These are phyloP conservation scores for Planococcus citri DNA, from an alignment of 1,140 invertebrate species.

Conservation along the genomic window DNA sequence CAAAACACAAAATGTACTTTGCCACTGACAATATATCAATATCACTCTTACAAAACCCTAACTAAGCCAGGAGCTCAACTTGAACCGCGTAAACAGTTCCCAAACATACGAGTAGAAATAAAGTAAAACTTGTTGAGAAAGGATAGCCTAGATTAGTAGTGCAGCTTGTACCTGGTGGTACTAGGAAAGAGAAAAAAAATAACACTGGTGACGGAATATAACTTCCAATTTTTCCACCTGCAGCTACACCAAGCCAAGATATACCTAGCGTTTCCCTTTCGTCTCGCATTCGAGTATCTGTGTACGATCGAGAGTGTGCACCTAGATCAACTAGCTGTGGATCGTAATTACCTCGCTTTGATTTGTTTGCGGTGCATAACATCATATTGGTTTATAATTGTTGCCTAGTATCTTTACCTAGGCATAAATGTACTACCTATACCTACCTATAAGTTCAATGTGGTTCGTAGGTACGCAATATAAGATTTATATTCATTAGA, in stretches of 20 bases:
- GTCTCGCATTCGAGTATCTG: too few relatives aligned
- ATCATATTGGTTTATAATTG: neutral
- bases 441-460: too few relatives aligned
- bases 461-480: too few relatives aligned
- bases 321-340: too few relatives aligned
- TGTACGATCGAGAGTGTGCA: too few relatives aligned
- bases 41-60: too few relatives aligned
- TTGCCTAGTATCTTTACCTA: neutral
- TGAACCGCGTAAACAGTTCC: neutral
- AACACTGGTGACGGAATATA: neutral
- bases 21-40: too few relatives aligned
- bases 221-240: neutral
- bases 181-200: neutral
- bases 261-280: too few relatives aligned
- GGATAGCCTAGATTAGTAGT: neutral
- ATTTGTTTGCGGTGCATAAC: conserved; percentile 4
- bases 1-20: too few relatives aligned
- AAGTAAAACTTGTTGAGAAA: conserved; percentile 8
- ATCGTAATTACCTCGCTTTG: neutral
- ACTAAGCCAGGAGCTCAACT: too few relatives aligned
- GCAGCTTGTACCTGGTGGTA: neutral
- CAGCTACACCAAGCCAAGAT: too few relatives aligned
- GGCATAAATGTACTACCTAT: too few relatives aligned
- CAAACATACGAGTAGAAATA: neutral
- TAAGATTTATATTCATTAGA: neutral